A percentile compares a stretch with the other conserved stretches of the same genome.
Conservation (phyloP, 1,140 invertebrate genomes). For the Pantala flavescens region DNA sequence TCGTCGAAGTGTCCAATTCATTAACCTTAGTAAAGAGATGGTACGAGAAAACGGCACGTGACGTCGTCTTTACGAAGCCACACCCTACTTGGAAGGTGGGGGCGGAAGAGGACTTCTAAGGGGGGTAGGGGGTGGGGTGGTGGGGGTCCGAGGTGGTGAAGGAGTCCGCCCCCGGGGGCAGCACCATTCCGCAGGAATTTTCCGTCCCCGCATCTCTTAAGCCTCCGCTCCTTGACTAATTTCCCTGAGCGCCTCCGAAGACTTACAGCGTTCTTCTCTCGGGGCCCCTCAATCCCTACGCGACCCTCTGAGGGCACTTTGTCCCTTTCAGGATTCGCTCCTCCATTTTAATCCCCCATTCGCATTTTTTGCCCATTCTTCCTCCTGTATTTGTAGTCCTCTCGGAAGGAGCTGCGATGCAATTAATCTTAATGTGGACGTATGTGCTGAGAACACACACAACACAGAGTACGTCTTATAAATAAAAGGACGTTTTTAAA, state of each 20-base stretch:
- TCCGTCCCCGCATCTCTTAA: neutral
- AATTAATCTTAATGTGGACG: no score
- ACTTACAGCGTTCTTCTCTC: neutral
- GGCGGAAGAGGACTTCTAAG: neutral
- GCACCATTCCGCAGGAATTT: slow-evolving; percentile 4
- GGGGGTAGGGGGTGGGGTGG: neutral
- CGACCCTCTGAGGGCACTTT: neutral
- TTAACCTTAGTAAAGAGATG: neutral
- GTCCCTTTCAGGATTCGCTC: no score
- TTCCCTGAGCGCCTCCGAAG: neutral
- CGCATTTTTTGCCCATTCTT: no score
- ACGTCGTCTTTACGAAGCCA: neutral
- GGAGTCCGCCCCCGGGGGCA: neutral
- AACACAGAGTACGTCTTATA: no score
- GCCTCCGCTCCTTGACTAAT: slow-evolving; percentile 3
- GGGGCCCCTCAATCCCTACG: neutral
- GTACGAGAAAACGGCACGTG: neutral
- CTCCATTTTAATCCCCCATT: no score
- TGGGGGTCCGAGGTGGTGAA: neutral
- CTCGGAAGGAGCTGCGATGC: no score
- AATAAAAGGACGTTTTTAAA: no score
- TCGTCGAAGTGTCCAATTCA: neutral
- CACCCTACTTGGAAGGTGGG: neutral
- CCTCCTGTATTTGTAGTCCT: no score
- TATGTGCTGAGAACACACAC: no score